phyloP scores from a whole-genome alignment of 2,888 invertebrate species.

The Capitulum mitella region DNA sequence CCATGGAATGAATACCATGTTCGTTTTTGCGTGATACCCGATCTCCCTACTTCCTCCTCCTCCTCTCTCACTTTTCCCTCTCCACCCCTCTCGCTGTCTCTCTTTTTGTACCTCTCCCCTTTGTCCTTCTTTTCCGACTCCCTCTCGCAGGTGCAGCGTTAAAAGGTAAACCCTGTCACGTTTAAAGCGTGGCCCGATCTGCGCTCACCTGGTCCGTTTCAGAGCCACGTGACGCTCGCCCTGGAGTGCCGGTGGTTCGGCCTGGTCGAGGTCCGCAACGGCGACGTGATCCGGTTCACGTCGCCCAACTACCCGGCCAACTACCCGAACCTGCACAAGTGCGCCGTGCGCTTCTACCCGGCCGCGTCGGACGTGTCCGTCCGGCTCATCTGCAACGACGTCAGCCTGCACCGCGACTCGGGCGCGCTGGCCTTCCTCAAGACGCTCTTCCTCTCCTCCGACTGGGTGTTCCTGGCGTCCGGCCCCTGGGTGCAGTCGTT shows the following conservation, averaged over 20 bases:
- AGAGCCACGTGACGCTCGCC: background rate
- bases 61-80: too few relatives aligned
- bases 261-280: background rate
- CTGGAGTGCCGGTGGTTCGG: background rate
- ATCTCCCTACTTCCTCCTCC: too few relatives aligned
- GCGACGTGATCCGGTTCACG: constrained; percentile 4
- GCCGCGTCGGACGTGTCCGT: background rate
- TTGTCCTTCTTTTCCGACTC: too few relatives aligned
- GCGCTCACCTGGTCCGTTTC: too few relatives aligned
- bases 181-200: too few relatives aligned
- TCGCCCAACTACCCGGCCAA: background rate
- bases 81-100: too few relatives aligned
- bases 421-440: background rate
- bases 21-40: too few relatives aligned
- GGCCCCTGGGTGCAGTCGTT: background rate
- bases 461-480: constrained; percentile 10
- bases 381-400: constrained; percentile 18
- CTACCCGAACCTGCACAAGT: constrained; percentile 16
- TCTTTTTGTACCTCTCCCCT: too few relatives aligned
- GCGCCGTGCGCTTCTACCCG: background rate
- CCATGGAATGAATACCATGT: too few relatives aligned
- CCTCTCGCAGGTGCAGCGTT: too few relatives aligned
- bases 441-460: background rate
- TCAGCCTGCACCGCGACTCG: background rate
- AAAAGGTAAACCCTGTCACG: too few relatives aligned